Conservation (phyloP, 2,888 invertebrate species). For the Amiota communis region DNA sequence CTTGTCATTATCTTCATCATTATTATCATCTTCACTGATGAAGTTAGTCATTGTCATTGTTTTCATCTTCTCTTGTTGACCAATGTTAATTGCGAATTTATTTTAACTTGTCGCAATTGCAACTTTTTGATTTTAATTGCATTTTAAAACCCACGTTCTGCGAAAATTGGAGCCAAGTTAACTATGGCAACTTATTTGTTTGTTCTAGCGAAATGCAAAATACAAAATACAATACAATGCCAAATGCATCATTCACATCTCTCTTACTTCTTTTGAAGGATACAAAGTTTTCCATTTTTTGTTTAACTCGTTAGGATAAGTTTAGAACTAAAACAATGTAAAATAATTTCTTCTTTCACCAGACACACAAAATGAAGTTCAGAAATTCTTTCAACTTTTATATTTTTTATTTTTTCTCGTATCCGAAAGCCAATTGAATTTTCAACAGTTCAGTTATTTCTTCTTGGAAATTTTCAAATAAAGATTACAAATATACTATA, state of each 20-base stretch:
- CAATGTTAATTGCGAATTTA: conserved; percentile 19
- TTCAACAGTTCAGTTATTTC: conserved; percentile 1
- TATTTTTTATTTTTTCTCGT: background rate
- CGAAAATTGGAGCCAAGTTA: no score
- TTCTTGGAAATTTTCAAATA: background rate
- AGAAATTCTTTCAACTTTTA: no score
- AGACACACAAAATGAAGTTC: no score
- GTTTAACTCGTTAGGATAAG: background rate
- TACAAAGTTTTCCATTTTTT: background rate
- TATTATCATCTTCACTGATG: background rate
- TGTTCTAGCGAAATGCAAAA: background rate
- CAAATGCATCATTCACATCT: no score
- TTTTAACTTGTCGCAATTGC: conserved; percentile 23
- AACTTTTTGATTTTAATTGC: conserved; percentile 26
- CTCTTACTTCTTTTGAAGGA: no score
- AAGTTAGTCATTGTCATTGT: background rate
- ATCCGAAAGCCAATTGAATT: background rate
- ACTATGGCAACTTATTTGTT: no score
- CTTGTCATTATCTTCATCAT: background rate
- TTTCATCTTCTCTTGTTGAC: conserved; percentile 9
- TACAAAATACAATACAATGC: background rate
- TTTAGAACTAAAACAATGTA: conserved; percentile 4
- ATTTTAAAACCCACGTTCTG: background rate
- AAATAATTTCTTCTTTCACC: background rate
- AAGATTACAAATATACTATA: conserved; percentile 22